Conservation (phyloP, 2,113 vertebrate species). For the Neogale vison region DNA sequence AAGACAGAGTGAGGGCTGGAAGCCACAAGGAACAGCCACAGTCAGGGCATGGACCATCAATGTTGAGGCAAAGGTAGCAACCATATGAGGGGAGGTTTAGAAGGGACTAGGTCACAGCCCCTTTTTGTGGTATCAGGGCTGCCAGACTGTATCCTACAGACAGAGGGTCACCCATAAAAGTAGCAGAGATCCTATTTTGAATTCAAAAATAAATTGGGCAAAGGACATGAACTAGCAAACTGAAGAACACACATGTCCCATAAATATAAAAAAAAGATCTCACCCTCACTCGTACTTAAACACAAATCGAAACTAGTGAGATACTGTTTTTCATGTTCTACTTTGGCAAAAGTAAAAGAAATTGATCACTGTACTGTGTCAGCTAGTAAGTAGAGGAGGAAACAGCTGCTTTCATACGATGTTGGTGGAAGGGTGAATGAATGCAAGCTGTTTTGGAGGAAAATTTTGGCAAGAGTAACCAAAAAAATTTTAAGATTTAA, state of each 20-base stretch:
- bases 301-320: not conserved
- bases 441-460: not conserved
- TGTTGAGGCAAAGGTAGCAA: not conserved
- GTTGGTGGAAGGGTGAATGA: not conserved
- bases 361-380: not conserved
- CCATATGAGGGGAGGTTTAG: not conserved
- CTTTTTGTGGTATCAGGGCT: not conserved
- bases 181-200: slow-evolving; percentile 22
- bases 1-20: rapidly evolving
- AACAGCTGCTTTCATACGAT: rapidly evolving
- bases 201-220: not conserved
- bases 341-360: not conserved
- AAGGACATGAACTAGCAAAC: not conserved
- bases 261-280: not conserved
- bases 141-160: not conserved
- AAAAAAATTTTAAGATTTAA: not conserved
- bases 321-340: not conserved
- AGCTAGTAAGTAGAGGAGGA: not conserved
- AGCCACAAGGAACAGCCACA: not conserved
- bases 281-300: not conserved
- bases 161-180: not conserved
- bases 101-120: not conserved
- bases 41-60: not conserved
- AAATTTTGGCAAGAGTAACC: not conserved
- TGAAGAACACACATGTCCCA: not conserved